Evolutionary conservation across 2,888 invertebrate species (phyloP).

Genomic region (Stramonita haemastoma): DNA sequence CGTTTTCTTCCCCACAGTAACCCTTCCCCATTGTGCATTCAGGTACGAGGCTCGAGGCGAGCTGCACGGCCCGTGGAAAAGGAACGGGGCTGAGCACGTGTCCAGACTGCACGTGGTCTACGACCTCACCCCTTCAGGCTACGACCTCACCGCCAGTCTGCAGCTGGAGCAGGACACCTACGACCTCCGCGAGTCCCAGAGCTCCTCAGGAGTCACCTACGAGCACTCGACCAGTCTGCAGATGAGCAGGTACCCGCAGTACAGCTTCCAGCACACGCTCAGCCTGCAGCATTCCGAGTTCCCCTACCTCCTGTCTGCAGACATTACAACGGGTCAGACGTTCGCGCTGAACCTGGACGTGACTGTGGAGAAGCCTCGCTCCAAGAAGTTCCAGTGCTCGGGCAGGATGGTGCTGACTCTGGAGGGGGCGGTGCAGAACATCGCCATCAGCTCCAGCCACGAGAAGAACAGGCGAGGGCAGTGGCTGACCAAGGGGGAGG

Average conservation of each 20-base stretch:
- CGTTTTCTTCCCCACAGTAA: too few relatives aligned
- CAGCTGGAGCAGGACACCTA: slow-evolving; percentile 29
- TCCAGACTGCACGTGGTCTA: slow-evolving; percentile 5
- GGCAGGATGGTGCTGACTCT: not conserved
- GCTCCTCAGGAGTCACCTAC: not conserved
- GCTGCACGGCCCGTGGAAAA: slow-evolving; percentile 34
- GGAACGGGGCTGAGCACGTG: slow-evolving; percentile 25
- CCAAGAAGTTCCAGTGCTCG: not conserved
- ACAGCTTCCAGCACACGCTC: not conserved
- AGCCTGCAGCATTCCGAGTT: not conserved
- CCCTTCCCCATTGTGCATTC: too few relatives aligned
- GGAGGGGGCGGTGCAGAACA: not conserved
- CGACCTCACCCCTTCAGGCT: not conserved
- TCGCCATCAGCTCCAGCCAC: not conserved
- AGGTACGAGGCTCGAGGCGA: not conserved
- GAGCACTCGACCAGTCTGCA: not conserved
- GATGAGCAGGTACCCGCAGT: not conserved
- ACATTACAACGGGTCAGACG: not conserved
- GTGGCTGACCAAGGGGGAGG: slow-evolving; percentile 37
- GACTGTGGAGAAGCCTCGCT: not conserved
- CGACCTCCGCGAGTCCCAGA: not conserved
- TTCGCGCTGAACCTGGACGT: not conserved
- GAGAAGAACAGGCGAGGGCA: slow-evolving; percentile 19
- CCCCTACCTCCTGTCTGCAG: not conserved
- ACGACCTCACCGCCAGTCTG: not conserved